phyloP scores from a whole-genome alignment of 2,888 invertebrate species.

The Orchesella flavescens region DNA sequence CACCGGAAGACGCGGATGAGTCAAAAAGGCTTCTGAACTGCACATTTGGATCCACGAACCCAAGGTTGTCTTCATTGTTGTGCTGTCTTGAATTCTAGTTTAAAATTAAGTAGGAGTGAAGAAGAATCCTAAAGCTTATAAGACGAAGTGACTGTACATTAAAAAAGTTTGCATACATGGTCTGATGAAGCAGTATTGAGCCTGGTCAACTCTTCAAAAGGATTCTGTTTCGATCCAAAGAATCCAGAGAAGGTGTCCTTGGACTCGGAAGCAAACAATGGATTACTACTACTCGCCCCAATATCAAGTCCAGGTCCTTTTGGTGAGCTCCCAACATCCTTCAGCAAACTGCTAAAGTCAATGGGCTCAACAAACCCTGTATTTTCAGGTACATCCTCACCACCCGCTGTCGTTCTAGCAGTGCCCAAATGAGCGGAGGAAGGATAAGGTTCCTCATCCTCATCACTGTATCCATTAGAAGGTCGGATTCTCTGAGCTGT shows the following conservation, averaged over 20 bases:
- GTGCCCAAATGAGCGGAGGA: conserved; percentile 57
- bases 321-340: conserved; percentile 73
- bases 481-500: conserved; percentile 62
- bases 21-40: conserved; percentile 73
- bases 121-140: too few species aligned
- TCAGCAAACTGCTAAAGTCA: conserved; percentile 78
- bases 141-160: too few species aligned
- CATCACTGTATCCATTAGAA: conserved; percentile 24
- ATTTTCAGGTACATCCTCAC: conserved; percentile 63
- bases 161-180: conserved; percentile 48
- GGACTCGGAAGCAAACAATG: conserved; percentile 65
- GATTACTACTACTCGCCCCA: conserved; percentile 72
- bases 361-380: conserved; percentile 77
- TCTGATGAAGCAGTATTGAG: conserved; percentile 68
- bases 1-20: conserved; percentile 70
- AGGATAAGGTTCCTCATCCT: conserved; percentile 63
- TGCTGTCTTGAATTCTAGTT: conserved; percentile 41
- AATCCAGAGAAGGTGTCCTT: conserved; percentile 68
- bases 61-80: conserved; percentile 63
- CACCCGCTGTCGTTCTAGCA: conserved; percentile 57
- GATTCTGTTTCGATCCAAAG: conserved; percentile 69
- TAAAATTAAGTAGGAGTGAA: too few species aligned
- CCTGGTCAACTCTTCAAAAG: conserved; percentile 56
- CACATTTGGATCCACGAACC: conserved; percentile 72
- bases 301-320: conserved; percentile 72